Base-by-base conservation (phyloP, 2,888 invertebrate genomes). In the Sycophila texana region DNA sequence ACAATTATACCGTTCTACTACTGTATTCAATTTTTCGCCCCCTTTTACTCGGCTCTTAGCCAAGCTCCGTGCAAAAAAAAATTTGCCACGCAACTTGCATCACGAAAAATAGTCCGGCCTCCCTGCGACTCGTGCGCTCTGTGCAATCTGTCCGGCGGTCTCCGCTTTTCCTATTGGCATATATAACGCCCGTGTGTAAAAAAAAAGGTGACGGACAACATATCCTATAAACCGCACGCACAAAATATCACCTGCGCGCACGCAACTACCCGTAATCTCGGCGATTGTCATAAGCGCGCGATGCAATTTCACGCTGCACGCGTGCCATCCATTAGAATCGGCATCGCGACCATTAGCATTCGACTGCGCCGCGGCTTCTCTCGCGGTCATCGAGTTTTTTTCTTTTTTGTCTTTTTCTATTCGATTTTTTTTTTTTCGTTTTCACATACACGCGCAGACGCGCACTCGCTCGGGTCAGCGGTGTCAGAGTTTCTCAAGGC, bases 401-500 rank as follows among this genome's bases (percentile, higher is more conserved):
- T 68, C 7, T 10, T n/a, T 53, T 12, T 18, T 26, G 26, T n/a
- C 26, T 39, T 3, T 16, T 22, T 13, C 0, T 18, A 47, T 53
- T 49, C 58, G 14, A 7, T 57, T 20, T 74, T 30, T 30, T 30
- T 39, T 39, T 61, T 16, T 22, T 14, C 16, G 57, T n/a, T 18
- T 58, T 12, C 0, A 20, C 20, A 18, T 58, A 20, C 18, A 53
- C 16, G 53, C 39, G 70, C 60, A 51, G 60, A 47, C 57, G 51
- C n/a, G 53, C 72, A 68, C 68, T 70, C 75, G 71, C 65, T 65
- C 68, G 81, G 85, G 82, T 85, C 84, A 85, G 74, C 80, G 61
- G 76, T 84, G 82, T 83, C 85, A 83, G 83, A 79, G 83, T 81
- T 83, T 83, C 83, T 83, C 84, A 84, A 83, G 63, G 63, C 66